A percentile compares a stretch with the other conserved stretches of the same genome.
Conservation (phyloP, 2,888 invertebrate genomes). For the Catocala sponsa region DNA sequence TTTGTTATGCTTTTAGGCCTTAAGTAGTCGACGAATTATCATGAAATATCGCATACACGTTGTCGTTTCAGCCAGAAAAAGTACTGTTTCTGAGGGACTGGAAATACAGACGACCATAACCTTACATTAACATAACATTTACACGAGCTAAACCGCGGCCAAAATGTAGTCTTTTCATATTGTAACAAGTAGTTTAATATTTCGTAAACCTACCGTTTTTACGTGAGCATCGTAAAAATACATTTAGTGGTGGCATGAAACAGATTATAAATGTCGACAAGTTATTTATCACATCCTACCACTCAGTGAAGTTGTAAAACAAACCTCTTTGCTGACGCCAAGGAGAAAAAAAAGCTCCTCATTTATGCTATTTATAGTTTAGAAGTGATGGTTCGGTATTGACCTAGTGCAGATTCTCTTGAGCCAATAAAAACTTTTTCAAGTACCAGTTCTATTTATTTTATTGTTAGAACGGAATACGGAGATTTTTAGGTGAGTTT, state of each 20-base stretch:
- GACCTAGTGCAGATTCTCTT: constrained; percentile 37
- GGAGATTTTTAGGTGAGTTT: too few relatives aligned
- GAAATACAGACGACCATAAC: too few relatives aligned
- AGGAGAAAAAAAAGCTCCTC: constrained; percentile 35
- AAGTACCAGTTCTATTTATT: constrained; percentile 27
- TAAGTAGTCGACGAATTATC: too few relatives aligned
- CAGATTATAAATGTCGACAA: constrained; percentile 59
- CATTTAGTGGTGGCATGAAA: constrained; percentile 55
- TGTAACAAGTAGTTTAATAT: too few relatives aligned
- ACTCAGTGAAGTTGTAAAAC: constrained; percentile 58
- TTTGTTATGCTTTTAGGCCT: too few relatives aligned
- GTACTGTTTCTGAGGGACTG: too few relatives aligned
- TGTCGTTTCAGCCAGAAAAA: too few relatives aligned
- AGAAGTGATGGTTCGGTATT: constrained; percentile 34
- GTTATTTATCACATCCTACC: constrained; percentile 56
- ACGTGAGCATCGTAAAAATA: constrained; percentile 53
- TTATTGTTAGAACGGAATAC: neutral
- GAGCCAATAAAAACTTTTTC: constrained; percentile 28
- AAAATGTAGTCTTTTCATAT: too few relatives aligned
- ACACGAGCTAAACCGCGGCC: too few relatives aligned
- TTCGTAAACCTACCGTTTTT: constrained; percentile 16
- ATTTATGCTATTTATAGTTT: constrained; percentile 37
- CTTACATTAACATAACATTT: too few relatives aligned
- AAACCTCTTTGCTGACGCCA: constrained; percentile 52
- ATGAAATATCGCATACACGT: too few relatives aligned